Evolutionary conservation across 2,888 invertebrate species (phyloP), one percentile per base, ranked within the genome.

Genomic region (Sylvicola cinctus): DNA sequence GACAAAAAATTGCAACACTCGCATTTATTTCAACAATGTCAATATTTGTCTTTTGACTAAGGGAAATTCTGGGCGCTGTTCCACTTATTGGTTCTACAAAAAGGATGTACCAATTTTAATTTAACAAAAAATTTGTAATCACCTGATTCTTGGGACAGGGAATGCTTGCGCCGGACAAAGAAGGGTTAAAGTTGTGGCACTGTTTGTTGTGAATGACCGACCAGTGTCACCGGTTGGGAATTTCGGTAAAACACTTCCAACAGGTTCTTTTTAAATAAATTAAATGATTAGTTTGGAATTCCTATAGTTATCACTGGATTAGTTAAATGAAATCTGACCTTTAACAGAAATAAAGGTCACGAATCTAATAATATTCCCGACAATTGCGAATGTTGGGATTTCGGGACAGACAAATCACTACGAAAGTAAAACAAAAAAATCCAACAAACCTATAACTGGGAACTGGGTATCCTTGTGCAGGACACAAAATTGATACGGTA

Each of bases 141-240:
- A 72, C 71, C 71, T 68, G 62, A 62, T 68, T 52, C 62, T 59
- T 38, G 70, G 69, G 44, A 70, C 69, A 39, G 78, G 78, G 60
- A 68, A 79, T 16, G 74, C 75, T 55, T 78, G 78, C 14, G 77
- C 76, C 37, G 76, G 76, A 55, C 78, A 79, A 44, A 74, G 58
- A 41, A 79, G 52, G 31, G 74, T 71, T 45, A 74, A 60, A 50
- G 65, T 66, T 45, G 52, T 51, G 41, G 58, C 55, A 45, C 59
- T 46, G 41, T 58, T 50, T 44, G 51, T 48, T 41, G 52, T 53
- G 63, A 68, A 52, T 65, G 61, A 58, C 62, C 70, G 62, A 60
- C 62, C 48, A 58, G 65, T 51, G 61, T 77, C 75, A 61, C 69
- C 58, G 34, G 74, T 66, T 38, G 77, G 74, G 54, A 79, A 75